These are phyloP conservation scores for Nannoperca obscura DNA, from an alignment of 2,797 vertebrate species.

Conservation along the genomic window DNA sequence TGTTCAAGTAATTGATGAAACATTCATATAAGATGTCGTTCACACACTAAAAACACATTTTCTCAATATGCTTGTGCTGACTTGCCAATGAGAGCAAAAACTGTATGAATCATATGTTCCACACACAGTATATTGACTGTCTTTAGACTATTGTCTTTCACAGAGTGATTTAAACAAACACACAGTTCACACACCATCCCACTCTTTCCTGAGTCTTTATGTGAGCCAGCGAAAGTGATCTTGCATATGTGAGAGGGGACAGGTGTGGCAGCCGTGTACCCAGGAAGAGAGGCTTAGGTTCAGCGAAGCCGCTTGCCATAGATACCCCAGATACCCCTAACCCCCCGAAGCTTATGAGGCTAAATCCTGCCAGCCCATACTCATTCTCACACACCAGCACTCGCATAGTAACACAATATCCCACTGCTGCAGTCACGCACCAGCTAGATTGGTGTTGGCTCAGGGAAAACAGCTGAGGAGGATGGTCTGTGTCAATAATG, in stretches of 20 bases:
- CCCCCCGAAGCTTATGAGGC: conserved; percentile 46
- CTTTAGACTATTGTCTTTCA: not conserved
- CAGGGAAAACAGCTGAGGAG: conserved; percentile 64
- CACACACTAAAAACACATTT: not conserved
- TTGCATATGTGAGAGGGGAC: conserved; percentile 53
- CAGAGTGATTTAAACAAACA: not conserved
- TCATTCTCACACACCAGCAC: conserved; percentile 40
- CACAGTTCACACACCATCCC: not conserved
- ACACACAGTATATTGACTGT: conserved; percentile 1
- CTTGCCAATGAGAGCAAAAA: not conserved
- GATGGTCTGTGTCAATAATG: conserved; percentile 34
- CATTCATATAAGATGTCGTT: not conserved
- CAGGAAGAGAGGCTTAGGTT: conserved; percentile 71
- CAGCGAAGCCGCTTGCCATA: conserved; percentile 54
- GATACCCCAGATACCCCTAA: conserved; percentile 50
- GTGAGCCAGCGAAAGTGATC: conserved; percentile 49
- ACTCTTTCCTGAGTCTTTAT: conserved; percentile 8
- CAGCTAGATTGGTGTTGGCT: conserved; percentile 28
- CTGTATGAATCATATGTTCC: not conserved
- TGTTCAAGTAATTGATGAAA: not conserved
- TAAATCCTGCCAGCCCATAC: conserved; percentile 52
- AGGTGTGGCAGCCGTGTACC: conserved; percentile 63
- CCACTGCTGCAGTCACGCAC: conserved; percentile 38
- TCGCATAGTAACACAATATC: conserved; percentile 61
- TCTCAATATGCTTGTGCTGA: not conserved